These are phyloP conservation scores for Brachyhypopomus occidentalis DNA, from an alignment of 2,113 vertebrate species.

Conservation along the genomic window DNA sequence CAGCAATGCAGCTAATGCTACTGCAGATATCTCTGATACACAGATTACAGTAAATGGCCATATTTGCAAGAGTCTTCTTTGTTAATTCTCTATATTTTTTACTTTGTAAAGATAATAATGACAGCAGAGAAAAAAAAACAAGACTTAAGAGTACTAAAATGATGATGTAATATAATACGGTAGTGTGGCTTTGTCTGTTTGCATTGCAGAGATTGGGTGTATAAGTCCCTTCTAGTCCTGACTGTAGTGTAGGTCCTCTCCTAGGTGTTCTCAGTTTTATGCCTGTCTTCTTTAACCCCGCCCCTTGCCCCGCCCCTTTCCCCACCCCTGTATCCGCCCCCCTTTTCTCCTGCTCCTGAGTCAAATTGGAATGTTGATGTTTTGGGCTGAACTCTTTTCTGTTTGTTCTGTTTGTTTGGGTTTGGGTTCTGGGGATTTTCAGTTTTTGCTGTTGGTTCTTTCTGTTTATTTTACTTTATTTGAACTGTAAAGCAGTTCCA, in stretches of 20 bases:
- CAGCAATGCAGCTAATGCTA: constrained; percentile 40
- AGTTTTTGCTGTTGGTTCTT: constrained; percentile 42
- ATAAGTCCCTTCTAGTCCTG: constrained; percentile 61
- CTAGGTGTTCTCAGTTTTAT: constrained; percentile 44
- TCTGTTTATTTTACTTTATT: constrained; percentile 7
- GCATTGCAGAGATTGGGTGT: constrained; percentile 61
- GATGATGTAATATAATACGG: constrained; percentile 61
- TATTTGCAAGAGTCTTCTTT: constrained; percentile 68
- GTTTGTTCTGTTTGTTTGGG: constrained; percentile 51
- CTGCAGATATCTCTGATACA: constrained; percentile 49
- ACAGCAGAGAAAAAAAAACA: constrained; percentile 48
- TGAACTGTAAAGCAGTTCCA: constrained; percentile 57
- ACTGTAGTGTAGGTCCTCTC: constrained; percentile 56
- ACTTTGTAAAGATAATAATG: constrained; percentile 66
- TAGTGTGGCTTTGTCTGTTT: constrained; percentile 64
- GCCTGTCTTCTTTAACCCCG: constrained; percentile 46
- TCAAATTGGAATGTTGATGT: constrained; percentile 66
- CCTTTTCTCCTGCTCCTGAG: constrained; percentile 45
- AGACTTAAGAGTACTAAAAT: constrained; percentile 46
- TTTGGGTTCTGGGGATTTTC: background rate
- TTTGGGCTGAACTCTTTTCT: constrained; percentile 57
- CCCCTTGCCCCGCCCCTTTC: constrained; percentile 25
- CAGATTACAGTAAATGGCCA: constrained; percentile 61
- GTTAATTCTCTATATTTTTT: constrained; percentile 72
- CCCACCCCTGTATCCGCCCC: background rate